Base-by-base conservation (phyloP, 2,888 invertebrate species). In the Drosophila diplacantha region DNA sequence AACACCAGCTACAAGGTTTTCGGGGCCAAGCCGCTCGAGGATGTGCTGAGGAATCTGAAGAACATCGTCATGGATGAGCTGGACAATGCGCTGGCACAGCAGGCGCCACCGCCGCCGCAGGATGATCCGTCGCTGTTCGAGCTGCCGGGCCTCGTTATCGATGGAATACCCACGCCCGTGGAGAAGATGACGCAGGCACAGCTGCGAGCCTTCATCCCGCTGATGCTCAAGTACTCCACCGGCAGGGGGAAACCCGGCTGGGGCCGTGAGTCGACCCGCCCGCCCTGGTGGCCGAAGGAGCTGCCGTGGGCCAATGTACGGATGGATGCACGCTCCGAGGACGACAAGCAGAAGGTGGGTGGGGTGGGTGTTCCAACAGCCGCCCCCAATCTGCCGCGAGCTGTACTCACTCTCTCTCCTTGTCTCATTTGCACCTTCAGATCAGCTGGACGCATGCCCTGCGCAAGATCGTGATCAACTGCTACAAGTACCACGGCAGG, bases 101-200 rank as follows among this genome's bases (percentile, higher is more conserved):
- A 98, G 89, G 94, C 95, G 63, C 96, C 97, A 81, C 94, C 94
- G 16, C 93, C 94, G 50, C 87, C 87, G 12, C 88, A 87, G 67
- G 97, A 98, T 85, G 97, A 96, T 90, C 96, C 97, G 5, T 94
- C 95, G 72, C 91, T 98, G 59, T 97, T 98, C 89, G 98, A 98
- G 90, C 90, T 98, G 88, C 98, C 98, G 69, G 97, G 97, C 44
- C 91, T 98, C 73, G 96, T 97, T 84, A 96, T 98, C 84, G 98
- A 98, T 89, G 98, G 98, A 71, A 98, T 98, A 87, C 98, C 98
- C 71, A 98, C 98, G 65, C 97, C 98, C 16, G 97, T 98, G 1
- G 98, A 98, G 90, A 98, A 98, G 91, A 98, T 98, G 98, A 98
- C 98, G 38, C 97, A 98, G 90, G 98, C 98, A 55, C 98, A 98